Percentiles rank a stretch among this genome's conserved stretches.
Conservation (phyloP, 2,888 invertebrate genomes). For the Trissoscelio sp. region DNA sequence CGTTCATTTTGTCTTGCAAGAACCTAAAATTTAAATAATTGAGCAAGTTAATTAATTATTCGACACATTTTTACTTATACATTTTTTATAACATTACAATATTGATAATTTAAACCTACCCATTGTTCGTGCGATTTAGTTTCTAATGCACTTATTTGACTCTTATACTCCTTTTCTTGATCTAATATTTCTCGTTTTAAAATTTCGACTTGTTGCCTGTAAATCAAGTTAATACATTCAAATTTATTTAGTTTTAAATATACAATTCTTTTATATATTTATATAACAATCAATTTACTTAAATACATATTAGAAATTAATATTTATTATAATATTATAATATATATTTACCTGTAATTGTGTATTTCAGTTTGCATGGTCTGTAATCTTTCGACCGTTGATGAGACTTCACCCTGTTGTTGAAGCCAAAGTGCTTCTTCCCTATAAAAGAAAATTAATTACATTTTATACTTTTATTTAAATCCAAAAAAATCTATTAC, state of each 20-base stretch:
- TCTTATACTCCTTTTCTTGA: conserved; percentile 89
- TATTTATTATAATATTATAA: conserved; percentile 7
- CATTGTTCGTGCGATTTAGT: conserved; percentile 94
- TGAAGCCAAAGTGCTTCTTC: conserved; percentile 92
- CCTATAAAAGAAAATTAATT: conserved; percentile 83
- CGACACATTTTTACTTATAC: conserved; percentile 9
- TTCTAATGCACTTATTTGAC: conserved; percentile 91
- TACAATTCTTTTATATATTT: too few species aligned
- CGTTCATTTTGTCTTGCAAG: conserved; percentile 92
- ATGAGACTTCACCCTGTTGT: conserved; percentile 92
- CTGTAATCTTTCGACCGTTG: conserved; percentile 91
- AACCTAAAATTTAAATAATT: conserved; percentile 83
- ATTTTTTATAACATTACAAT: conserved; percentile 41
- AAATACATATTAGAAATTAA: too few species aligned
- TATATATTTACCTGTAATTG: conserved; percentile 87
- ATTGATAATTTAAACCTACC: conserved; percentile 82
- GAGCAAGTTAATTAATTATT: neutral
- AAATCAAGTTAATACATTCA: conserved; percentile 36
- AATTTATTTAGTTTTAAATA: too few species aligned
- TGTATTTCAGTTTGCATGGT: conserved; percentile 91
- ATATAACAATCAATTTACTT: neutral
- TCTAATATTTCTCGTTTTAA: conserved; percentile 94
- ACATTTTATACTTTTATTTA: too few species aligned
- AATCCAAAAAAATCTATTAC: neutral
- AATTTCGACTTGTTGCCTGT: conserved; percentile 88